These are phyloP conservation scores for Vesta saturnalis DNA, from an alignment of 2,888 invertebrate genomes.

Conservation along the genomic window DNA sequence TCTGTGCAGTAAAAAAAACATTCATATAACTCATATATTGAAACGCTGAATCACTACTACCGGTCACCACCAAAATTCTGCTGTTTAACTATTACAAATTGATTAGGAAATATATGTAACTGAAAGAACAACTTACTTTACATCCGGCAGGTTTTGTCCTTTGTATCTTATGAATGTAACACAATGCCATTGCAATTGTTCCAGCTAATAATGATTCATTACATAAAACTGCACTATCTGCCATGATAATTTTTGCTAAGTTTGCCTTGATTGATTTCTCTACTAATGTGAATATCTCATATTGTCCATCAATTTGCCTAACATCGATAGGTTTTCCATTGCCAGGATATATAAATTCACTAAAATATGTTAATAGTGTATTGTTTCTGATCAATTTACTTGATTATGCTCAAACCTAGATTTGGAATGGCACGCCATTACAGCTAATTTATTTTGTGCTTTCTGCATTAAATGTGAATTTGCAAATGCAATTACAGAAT, in stretches of 20 bases:
- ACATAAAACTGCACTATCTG: constrained; percentile 60
- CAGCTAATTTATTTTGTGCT: constrained; percentile 84
- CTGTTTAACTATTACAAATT: constrained; percentile 67
- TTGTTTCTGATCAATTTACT: background rate
- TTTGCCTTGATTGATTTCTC: constrained; percentile 86
- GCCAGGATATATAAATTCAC: constrained; percentile 84
- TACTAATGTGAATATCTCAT: constrained; percentile 88
- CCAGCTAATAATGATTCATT: constrained; percentile 87
- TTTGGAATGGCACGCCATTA: constrained; percentile 86
- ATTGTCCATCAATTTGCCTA: constrained; percentile 89
- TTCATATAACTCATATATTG: constrained; percentile 99
- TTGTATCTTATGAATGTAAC: constrained; percentile 83
- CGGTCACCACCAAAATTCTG: constrained; percentile 86
- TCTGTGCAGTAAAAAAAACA: constrained; percentile 93
- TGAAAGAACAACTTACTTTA: constrained; percentile 57
- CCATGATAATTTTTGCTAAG: constrained; percentile 65
- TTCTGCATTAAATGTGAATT: constrained; percentile 95
- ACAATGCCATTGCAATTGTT: constrained; percentile 88
- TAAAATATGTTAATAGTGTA: constrained; percentile 60
- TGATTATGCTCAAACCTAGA: constrained; percentile 70
- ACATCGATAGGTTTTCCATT: constrained; percentile 75
- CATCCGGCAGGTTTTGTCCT: constrained; percentile 69
- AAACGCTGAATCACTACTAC: constrained; percentile 89
- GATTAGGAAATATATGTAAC: background rate
- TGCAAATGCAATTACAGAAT: constrained; percentile 88